A percentile compares a stretch with the other conserved stretches of the same genome.
Evolutionary conservation across 35 echinoderm and acorn worm genomes (phyloP).

Genomic region (Apostichopus japonicus): DNA sequence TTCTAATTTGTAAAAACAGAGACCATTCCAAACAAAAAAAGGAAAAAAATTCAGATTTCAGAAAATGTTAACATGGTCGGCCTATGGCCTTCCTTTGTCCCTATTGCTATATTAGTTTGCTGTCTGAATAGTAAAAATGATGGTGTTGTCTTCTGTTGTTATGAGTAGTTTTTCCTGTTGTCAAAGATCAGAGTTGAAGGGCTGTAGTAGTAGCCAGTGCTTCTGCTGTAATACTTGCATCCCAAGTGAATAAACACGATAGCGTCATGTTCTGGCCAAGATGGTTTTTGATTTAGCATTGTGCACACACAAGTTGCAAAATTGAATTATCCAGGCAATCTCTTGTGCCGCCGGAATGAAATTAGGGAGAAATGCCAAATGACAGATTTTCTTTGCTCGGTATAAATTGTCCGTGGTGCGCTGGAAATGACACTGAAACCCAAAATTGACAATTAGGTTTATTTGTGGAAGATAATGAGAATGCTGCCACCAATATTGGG

Average conservation of each 20-base stretch:
- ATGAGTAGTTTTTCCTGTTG: background rate
- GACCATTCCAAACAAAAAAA: no score
- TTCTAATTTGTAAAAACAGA: no score
- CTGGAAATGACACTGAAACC: conserved; percentile 36
- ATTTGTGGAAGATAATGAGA: background rate
- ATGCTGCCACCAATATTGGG: background rate
- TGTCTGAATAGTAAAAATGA: background rate
- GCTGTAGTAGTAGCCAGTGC: background rate
- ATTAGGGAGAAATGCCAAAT: conserved; percentile 47
- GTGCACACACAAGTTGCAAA: conserved; percentile 37
- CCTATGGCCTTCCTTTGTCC: background rate
- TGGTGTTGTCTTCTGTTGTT: background rate
- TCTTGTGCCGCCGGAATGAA: conserved; percentile 40
- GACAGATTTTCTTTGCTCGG: conserved; percentile 25
- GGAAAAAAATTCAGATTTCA: no score
- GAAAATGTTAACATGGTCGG: no score
- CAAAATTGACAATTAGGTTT: conserved; percentile 27
- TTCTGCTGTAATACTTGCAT: background rate
- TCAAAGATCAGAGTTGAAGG: background rate
- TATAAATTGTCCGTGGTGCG: conserved; percentile 12
- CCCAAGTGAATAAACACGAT: conserved; percentile 13
- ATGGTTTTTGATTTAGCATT: conserved; percentile 8
- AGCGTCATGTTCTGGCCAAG: background rate
- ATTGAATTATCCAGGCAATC: conserved; percentile 45
- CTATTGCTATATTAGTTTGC: background rate